Conservation (phyloP, 2,797 vertebrate species). For the Oreortyx pictus region DNA sequence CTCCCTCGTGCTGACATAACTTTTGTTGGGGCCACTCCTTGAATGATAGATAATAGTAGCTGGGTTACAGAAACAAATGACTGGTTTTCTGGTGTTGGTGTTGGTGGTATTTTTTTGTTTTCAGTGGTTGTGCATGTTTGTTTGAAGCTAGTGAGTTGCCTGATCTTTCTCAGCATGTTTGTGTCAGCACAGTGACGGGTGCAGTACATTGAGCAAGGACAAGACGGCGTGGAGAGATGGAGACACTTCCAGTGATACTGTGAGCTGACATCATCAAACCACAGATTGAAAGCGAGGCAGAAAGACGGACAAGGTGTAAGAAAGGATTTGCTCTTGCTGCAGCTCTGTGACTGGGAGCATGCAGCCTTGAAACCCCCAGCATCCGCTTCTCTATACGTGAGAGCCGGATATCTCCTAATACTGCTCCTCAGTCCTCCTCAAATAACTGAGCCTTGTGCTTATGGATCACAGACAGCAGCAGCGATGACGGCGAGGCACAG, state of each 20-base stretch:
- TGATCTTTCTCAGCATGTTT: background rate
- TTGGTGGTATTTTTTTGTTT: background rate
- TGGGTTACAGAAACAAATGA: background rate
- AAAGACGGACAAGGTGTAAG: background rate
- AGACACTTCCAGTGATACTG: background rate
- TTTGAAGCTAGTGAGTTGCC: background rate
- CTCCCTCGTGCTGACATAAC: background rate
- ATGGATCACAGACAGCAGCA: rapidly evolving
- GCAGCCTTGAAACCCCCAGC: background rate
- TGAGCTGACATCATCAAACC: background rate
- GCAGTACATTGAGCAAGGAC: background rate
- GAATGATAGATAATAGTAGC: background rate
- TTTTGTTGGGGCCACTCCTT: background rate
- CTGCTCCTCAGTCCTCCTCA: background rate
- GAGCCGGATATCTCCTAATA: background rate
- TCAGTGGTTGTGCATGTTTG: background rate
- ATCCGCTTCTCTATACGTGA: background rate
- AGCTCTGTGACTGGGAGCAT: background rate
- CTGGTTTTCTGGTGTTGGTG: background rate
- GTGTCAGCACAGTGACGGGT: background rate
- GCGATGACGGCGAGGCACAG: background rate
- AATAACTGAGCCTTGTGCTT: rapidly evolving
- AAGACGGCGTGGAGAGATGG: background rate
- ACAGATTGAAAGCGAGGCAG: background rate
- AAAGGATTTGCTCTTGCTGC: background rate